Conservation (phyloP, 2,888 invertebrate genomes). For the Gymnosoma rotundatum region DNA sequence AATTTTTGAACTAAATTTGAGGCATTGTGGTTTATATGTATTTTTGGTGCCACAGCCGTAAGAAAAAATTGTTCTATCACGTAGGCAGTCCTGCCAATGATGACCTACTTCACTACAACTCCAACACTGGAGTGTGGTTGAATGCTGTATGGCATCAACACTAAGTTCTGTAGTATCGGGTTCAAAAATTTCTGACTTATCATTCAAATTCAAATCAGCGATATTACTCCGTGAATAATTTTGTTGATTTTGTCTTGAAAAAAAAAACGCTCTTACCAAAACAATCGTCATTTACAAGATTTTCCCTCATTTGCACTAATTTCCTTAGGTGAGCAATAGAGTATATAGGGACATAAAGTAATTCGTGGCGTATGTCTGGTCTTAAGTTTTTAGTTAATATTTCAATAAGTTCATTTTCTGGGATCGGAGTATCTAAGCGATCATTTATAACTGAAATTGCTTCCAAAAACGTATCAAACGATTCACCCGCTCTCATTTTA, state of each 20-base stretch:
- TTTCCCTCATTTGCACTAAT: constrained; percentile 34
- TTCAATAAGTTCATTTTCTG: background rate
- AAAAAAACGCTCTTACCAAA: background rate
- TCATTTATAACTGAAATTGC: too few species aligned
- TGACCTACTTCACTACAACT: too few species aligned
- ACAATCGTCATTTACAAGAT: background rate
- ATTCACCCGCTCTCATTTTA: too few species aligned
- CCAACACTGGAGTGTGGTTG: constrained; percentile 6
- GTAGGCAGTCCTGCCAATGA: constrained; percentile 3
- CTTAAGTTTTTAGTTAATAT: constrained; percentile 16
- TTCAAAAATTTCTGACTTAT: background rate
- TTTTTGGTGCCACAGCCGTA: constrained; percentile 16
- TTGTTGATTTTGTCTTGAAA: background rate
- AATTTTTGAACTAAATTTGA: too few species aligned
- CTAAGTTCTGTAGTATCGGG: background rate
- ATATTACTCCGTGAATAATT: background rate
- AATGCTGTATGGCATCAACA: background rate
- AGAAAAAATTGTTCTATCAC: constrained; percentile 21
- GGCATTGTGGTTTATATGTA: too few species aligned
- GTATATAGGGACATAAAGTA: constrained; percentile 35
- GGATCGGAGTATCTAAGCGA: too few species aligned
- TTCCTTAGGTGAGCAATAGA: constrained; percentile 28
- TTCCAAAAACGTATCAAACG: too few species aligned
- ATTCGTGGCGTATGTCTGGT: constrained; percentile 17
- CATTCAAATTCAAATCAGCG: background rate